Base-by-base conservation (phyloP, 1,140 invertebrate genomes). In the Drosophila mayri region DNA sequence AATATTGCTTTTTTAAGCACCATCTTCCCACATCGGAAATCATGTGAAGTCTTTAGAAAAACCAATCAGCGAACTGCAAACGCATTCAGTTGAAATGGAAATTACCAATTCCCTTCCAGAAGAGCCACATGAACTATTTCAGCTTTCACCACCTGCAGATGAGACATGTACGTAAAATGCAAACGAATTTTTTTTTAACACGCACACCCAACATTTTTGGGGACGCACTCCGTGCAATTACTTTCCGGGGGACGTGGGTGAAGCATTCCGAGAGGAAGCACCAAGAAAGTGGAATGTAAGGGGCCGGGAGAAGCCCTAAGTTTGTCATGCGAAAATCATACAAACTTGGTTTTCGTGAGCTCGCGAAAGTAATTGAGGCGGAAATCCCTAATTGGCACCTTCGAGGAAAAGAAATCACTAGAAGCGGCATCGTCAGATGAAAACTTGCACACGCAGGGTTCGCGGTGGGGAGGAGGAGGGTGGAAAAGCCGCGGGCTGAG, bases 251-350 rank as follows among this genome's bases (percentile, higher is more conserved):
- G 11, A 47, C 4, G 16, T 28, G 46, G 28, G 87, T 76, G 63
- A 54, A 55, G 66, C 50, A 10, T 38, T 20, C 14, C 8, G 9
- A 9, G 14, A 35, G 44, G 64, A 25, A n/a, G 38, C 20, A 18
- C 30, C 32, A 37, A 37, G 28, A 32, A n/a, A 43, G 40, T 14
- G 20, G 41, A 14, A 25, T 44, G 11, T 16, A 54, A 49, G 54
- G 35, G 47, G 47, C 58, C 28, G 70, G 46, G 79, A 58, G 41
- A 79, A 87, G 76, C 83, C 76, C 75, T 65, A 90, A 90, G 85
- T 90, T 90, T 88, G 84, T 88, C 84, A 90, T 90, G 84, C 85
- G 85, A 90, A 90, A 90, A 90, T 90, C 85, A 90, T 90, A 90
- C 86, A 85, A 90, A 90, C 84, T 90, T 85, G 81, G 80, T 74